Evolutionary conservation across 2,888 invertebrate species (phyloP), one percentile per base, ranked within the genome.

Genomic region (Chymomyza procnemis): DNA sequence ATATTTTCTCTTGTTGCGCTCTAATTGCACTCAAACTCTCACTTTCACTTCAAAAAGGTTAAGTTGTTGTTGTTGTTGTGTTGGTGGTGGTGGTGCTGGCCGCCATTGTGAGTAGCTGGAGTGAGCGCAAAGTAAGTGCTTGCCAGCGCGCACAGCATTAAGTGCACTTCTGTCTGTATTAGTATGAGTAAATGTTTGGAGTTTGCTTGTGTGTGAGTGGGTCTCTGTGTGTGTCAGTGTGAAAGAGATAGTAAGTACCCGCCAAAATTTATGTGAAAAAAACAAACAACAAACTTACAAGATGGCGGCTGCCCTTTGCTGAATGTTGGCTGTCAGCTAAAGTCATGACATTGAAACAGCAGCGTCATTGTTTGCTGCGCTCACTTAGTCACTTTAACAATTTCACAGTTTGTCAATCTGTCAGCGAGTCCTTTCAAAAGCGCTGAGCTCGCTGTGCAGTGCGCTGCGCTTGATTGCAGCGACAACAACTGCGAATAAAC

Each of bases 121-220:
- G 19, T 14, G 26, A 1, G 22, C 3, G 12, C 2, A 21, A 4
- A 55, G 55, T 18, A 12, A 21, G 21, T 8, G 14, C 8, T 67
- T 66, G 48, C 78, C 67, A 78, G 72, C 74, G 73, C 72, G 68
- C 71, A 80, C n/a, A n/a, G n/a, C n/a, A 80, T 85, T 78, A 75
- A 68, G 74, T 71, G 80, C 75, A 78, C 75, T 80, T n/a, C n/a
- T 72, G 70, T 72, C 69, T 67, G 78, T 70, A 61, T 59, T 26
- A 41, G 61, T 56, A 3, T 67, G 47, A n/a, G 18, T 21, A 18
- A 21, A 9, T 12, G 48, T 41, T n/a, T n/a, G n/a, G 54, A 9
- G 21, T 48, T 6, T 4, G 6, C 50, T 41, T 30, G 47, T 4
- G 16, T 50, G 19, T 62, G 56, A 16, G 41, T 21, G 26, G 47